Evolutionary conservation across 2,888 invertebrate species (phyloP).

Genomic region (Steromphala cineraria): DNA sequence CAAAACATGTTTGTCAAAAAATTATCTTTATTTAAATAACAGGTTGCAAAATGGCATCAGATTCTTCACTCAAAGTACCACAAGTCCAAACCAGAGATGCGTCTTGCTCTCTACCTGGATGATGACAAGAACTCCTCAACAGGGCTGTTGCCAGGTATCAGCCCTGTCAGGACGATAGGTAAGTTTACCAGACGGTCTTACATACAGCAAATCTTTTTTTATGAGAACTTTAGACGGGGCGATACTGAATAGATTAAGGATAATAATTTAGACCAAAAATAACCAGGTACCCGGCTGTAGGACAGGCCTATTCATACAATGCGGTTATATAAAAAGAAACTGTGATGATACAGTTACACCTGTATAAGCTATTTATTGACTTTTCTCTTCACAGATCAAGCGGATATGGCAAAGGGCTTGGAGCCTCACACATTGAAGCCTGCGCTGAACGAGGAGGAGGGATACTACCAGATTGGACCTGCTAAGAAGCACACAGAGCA

Average conservation of each 20-base stretch:
- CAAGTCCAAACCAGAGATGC: constrained; percentile 74
- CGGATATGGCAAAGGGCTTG: constrained; percentile 14
- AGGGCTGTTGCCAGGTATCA: constrained; percentile 11
- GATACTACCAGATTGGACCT: constrained; percentile 76
- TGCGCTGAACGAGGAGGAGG: constrained; percentile 71
- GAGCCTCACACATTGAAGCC: constrained; percentile 62
- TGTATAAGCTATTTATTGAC: too few species aligned
- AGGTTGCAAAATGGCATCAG: constrained; percentile 71
- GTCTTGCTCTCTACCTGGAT: constrained; percentile 73
- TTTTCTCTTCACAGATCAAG: background rate
- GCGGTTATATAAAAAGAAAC: too few species aligned
- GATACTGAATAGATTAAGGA: too few species aligned
- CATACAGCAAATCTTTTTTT: too few species aligned
- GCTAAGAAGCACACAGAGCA: constrained; percentile 67
- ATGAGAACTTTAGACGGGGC: too few species aligned
- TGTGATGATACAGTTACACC: too few species aligned
- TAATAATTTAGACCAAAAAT: too few species aligned
- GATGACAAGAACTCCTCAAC: constrained; percentile 62
- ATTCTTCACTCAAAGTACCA: constrained; percentile 75
- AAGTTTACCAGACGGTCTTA: background rate
- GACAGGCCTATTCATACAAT: too few species aligned
- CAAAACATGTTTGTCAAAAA: too few species aligned
- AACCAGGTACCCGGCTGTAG: too few species aligned
- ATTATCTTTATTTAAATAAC: background rate
- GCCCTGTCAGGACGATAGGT: background rate